Evolutionary conservation across 2,113 vertebrate species (phyloP), one percentile per base, ranked within the genome.

Genomic region (Pseudopodoces humilis): DNA sequence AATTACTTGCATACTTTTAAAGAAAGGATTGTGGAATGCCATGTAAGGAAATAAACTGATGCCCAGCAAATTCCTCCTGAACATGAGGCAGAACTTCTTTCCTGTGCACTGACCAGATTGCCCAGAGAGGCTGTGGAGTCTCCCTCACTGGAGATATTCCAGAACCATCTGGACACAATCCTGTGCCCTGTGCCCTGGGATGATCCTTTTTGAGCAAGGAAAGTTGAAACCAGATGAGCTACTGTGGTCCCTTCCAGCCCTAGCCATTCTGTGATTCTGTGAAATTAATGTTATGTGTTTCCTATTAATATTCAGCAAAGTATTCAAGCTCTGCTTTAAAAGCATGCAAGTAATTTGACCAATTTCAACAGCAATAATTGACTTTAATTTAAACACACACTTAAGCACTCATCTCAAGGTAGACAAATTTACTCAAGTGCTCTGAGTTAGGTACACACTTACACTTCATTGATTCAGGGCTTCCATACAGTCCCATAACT

Each of bases 351-450:
- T 68, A 93, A 90, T 88, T 68, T 74, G 72, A 86, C 88, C 83
- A 59, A 90, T 86, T 93, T 96, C 90, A 90, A 78, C 52, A 86
- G 76, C 79, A 93, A 64, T 96, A 92, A 95, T 94, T 89, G 91
- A 63, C 86, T 92, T 82, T 49, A 80, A 94, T n/a, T 91, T 92
- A 92, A 95, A 83, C 52, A 78, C 50, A 62, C 15, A 50, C 92
- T 94, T 93, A 80, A 90, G 68, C 28, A 93, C 82, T 94, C 55
- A 3, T 95, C 75, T 96, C 63, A 90, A 92, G 76, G 67, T 37
- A 88, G 68, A 81, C 52, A 95, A 90, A 95, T 95, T 97, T 95
- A 83, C 71, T 96, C 56, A 88, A 91, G 93, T 92, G 85, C 89
- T 89, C 58, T 35, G 78, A 96, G 74, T 91, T 62, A 88, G 69